Conservation (phyloP, 2,888 invertebrate species). For the Agrilus mali region DNA sequence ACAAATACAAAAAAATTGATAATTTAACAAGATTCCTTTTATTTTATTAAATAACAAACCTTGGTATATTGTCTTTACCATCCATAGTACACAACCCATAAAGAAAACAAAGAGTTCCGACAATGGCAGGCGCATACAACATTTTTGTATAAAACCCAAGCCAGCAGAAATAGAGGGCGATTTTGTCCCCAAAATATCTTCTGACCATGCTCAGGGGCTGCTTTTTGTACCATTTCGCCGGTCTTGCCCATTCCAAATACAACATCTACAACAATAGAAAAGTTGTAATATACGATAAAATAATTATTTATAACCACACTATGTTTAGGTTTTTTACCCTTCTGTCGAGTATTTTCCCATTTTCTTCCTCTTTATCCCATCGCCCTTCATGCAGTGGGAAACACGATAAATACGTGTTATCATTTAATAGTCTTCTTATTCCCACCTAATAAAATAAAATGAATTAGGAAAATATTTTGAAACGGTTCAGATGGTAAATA, state of each 20-base stretch:
- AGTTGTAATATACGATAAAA: too few species aligned
- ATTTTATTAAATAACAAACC: slow-evolving; percentile 28
- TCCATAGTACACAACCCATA: slow-evolving; percentile 77
- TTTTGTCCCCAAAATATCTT: slow-evolving; percentile 86
- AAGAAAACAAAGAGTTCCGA: slow-evolving; percentile 75
- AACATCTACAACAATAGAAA: slow-evolving; percentile 57
- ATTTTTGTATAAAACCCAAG: slow-evolving; percentile 86
- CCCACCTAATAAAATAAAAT: slow-evolving; percentile 46
- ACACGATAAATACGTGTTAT: slow-evolving; percentile 69
- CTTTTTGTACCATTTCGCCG: slow-evolving; percentile 78
- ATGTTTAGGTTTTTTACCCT: slow-evolving; percentile 37
- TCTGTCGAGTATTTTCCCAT: slow-evolving; percentile 61
- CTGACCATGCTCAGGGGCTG: slow-evolving; percentile 84
- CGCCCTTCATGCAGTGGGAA: slow-evolving; percentile 84
- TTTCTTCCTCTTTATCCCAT: slow-evolving; percentile 53
- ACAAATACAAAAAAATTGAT: too few species aligned
- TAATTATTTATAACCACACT: too few species aligned
- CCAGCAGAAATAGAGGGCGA: slow-evolving; percentile 87
- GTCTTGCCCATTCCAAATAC: slow-evolving; percentile 87
- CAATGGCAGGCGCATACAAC: slow-evolving; percentile 74
- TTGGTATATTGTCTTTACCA: slow-evolving; percentile 71
- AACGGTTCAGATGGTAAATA: not conserved
- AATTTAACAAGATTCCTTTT: too few species aligned
- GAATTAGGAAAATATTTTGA: too few species aligned
- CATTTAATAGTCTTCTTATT: slow-evolving; percentile 71